Base-by-base conservation (phyloP, 2,797 vertebrate species). In the Pampus argenteus region DNA sequence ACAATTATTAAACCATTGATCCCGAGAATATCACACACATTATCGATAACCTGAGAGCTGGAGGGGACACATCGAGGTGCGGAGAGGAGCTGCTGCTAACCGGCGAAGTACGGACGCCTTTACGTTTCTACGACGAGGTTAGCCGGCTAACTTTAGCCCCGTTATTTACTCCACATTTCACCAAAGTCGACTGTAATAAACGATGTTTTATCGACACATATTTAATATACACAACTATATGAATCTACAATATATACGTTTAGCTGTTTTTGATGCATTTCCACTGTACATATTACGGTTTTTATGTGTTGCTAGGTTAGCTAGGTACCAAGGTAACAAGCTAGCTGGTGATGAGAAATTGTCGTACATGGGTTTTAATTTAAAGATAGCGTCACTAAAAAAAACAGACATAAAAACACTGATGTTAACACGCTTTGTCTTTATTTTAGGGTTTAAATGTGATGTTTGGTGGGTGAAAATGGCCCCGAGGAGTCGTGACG, bases 61-160 rank as follows among this genome's bases (percentile, higher is more conserved):
- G 50, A 26, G 61, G 57, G 8, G 48, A 45, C 11, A 1, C 65
- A 9, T 14, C 44, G 23, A 11, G 11, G 5, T 5, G 40, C 55
- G 66, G 29, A 66, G 62, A 75, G 36, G 58, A 55, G 70, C 80
- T 25, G 74, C n/a, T 17, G 75, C 74, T 71, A 38, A 66, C 57
- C 81, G 69, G 55, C 58, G 87, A 85, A 91, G 79, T 83, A 87
- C 77, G 2, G 40, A 44, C 38, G 38, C 14, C 78, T 50, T 61
- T 52, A 71, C 26, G 52, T 76, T 64, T 78, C 83, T 55, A 57
- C 81, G 87, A 89, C 85, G 89, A 91, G 91, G 90, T 91, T 91
- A 92, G 91, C 86, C 34, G 64, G 82, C 87, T 88, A 89, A 77
- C 83, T 69, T 83, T 90, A 89, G 83, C 86, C 47, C 22, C 52